phyloP scores from a whole-genome alignment of 2,113 vertebrate species.

The Columba livia region DNA sequence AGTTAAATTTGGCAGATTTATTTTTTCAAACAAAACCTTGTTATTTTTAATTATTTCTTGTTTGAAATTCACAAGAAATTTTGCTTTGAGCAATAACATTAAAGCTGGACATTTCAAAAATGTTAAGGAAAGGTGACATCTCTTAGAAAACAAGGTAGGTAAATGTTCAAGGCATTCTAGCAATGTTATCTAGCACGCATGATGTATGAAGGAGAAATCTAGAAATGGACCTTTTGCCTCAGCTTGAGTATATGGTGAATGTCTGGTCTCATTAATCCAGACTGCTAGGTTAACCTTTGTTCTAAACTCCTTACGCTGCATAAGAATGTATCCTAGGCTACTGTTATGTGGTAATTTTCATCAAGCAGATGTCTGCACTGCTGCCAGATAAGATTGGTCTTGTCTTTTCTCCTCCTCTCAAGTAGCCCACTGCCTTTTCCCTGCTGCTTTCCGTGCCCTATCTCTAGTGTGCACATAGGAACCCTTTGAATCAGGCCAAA shows the following conservation, averaged over 20 bases:
- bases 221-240: neutral
- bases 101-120: neutral
- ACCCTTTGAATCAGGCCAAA: neutral
- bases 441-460: neutral
- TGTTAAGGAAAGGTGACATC: neutral
- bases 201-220: neutral
- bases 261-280: neutral
- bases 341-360: neutral
- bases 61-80: neutral
- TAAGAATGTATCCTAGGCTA: neutral
- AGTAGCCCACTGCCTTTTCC: neutral
- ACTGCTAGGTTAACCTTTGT: neutral
- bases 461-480: neutral
- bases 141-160: neutral
- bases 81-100: neutral
- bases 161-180: neutral
- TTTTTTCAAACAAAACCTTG: neutral
- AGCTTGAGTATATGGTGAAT: neutral
- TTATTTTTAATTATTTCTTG: neutral
- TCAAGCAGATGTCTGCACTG: neutral
- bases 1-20: neutral
- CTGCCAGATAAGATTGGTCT: neutral
- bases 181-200: neutral
- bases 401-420: neutral
- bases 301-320: neutral